Evolutionary conservation across 2,797 vertebrate species (phyloP), one percentile per base, ranked within the genome.

Genomic region (Molothrus ater): DNA sequence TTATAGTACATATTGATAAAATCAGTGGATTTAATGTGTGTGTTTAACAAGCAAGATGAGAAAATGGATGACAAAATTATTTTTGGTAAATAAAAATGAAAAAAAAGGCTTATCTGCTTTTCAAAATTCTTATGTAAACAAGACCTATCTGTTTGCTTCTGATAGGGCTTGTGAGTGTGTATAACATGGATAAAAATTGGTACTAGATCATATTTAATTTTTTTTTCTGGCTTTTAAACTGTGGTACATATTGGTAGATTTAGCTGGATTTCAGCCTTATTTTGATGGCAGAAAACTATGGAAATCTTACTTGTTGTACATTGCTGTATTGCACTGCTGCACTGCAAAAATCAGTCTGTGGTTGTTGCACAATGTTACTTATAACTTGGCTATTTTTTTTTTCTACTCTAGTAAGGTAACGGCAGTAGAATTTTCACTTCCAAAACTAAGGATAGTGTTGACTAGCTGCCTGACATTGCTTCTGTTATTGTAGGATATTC

Each of bases 111-210:
- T 59, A 5, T 18, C 0, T 5, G 16, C 6, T 45, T 85, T 28
- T 65, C 3, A 76, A 54, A 68, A 21, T 51, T 51, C 40, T 79
- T 1, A 1, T 18, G 13, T 45, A 65, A 86, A 61, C 3, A n/a
- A 56, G 36, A 38, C 10, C 18, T 60, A 13, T 45, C 4, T 38
- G 4, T 53, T n/a, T 38, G 5, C 19, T 68, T 59, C 22, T 20
- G 40, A 50, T 1, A 59, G 5, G 28, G 9, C 9, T 56, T 76
- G 7, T 17, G 13, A 19, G 34, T 53, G 1, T 32, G 13, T 36
- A 26, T 20, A 65, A 31, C 9, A 29, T 36, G 2, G n/a, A 68
- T 13, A 43, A 78, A 79, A 56, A 34, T 0, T 0, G 2, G 2
- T 32, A 31, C 47, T 38, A 64, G 31, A 17, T 59, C 4, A 34